These are phyloP conservation scores for Micropterix aruncella DNA, from an alignment of 2,888 invertebrate genomes.

Conservation along the genomic window DNA sequence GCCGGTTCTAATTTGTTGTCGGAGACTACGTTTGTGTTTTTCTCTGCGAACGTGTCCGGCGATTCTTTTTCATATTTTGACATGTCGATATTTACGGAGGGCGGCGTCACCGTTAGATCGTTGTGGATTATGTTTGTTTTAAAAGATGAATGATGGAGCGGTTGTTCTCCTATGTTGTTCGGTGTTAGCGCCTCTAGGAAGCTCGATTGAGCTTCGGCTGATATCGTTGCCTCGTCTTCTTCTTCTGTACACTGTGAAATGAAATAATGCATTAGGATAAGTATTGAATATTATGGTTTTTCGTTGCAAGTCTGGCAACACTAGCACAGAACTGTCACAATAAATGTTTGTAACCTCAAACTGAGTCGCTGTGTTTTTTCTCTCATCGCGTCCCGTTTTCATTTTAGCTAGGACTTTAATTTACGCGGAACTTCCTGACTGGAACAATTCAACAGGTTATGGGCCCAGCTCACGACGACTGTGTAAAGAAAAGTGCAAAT, in stretches of 20 bases:
- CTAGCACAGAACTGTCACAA: too few relatives aligned
- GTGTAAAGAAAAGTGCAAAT: too few relatives aligned
- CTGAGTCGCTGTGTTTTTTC: too few relatives aligned
- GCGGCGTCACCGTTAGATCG: background rate
- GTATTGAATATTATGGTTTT: too few relatives aligned
- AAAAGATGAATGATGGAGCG: background rate
- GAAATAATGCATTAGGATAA: background rate
- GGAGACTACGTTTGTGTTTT: background rate
- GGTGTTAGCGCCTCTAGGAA: background rate
- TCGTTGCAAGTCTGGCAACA: too few relatives aligned
- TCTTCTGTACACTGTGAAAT: conserved; percentile 28
- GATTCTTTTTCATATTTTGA: conserved; percentile 1
- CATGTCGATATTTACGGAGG: background rate
- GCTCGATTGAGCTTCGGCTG: conserved; percentile 27
- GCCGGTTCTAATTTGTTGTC: conserved; percentile 12
- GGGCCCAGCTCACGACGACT: too few relatives aligned
- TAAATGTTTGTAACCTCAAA: too few relatives aligned
- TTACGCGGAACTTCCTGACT: too few relatives aligned
- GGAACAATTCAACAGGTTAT: too few relatives aligned
- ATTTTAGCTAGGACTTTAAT: too few relatives aligned
- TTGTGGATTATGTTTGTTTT: background rate
- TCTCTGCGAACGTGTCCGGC: background rate
- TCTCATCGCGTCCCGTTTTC: too few relatives aligned
- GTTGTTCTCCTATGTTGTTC: background rate
- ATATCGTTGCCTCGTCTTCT: conserved; percentile 43